These are phyloP conservation scores for Meandrusa payeni DNA, from an alignment of 2,888 invertebrate species.

Conservation along the genomic window DNA sequence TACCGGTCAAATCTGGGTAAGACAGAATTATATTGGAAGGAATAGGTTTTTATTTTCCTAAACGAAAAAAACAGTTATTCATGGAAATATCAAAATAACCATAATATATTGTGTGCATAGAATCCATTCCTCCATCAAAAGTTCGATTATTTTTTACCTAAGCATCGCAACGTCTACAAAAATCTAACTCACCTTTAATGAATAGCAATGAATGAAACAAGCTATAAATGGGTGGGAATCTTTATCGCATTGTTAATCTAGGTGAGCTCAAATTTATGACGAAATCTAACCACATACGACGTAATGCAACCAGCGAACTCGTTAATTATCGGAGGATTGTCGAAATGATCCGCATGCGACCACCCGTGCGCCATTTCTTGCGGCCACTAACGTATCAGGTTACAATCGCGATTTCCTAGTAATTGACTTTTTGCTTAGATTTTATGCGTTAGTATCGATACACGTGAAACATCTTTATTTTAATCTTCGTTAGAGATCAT, in stretches of 20 bases:
- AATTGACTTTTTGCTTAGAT: conserved; percentile 24
- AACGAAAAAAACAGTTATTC: too few species aligned
- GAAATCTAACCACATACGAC: conserved; percentile 20
- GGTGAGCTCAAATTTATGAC: conserved; percentile 30
- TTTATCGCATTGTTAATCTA: conserved; percentile 25
- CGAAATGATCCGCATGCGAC: conserved; percentile 41
- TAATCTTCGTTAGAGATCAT: too few species aligned
- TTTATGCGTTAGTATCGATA: conserved; percentile 7
- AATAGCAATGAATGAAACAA: background rate
- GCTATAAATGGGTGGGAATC: conserved; percentile 25
- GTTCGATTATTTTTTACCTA: too few species aligned
- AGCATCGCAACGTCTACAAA: conserved; percentile 1
- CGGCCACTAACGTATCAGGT: conserved; percentile 51
- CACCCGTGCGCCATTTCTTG: conserved; percentile 57
- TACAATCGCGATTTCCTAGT: conserved; percentile 45
- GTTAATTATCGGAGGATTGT: conserved; percentile 57
- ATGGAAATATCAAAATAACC: too few species aligned
- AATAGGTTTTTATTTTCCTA: too few species aligned
- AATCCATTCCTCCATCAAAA: too few species aligned
- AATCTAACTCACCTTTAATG: background rate
- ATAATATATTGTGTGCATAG: too few species aligned
- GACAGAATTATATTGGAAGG: too few species aligned
- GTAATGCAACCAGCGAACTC: conserved; percentile 29
- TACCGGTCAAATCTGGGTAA: too few species aligned
- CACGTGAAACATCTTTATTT: conserved; percentile 6